Evolutionary conservation across 2,797 vertebrate species (phyloP).

Genomic region (Erethizon dorsatum): DNA sequence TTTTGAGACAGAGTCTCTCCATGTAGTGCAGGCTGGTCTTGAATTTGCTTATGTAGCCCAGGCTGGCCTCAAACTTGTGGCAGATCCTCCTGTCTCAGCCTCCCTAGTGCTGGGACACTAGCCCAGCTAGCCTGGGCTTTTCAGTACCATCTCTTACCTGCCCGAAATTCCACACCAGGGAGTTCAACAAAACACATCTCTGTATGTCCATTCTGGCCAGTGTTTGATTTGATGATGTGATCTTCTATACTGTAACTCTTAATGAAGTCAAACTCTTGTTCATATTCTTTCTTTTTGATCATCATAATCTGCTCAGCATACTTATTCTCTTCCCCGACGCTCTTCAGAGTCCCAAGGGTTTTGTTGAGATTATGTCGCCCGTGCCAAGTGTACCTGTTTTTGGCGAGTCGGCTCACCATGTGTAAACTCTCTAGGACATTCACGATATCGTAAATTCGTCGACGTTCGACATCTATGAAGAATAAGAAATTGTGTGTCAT

Average conservation of each 20-base stretch:
- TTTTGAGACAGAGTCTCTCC: neutral
- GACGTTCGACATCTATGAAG: conserved; percentile 94
- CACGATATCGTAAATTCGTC: conserved; percentile 98
- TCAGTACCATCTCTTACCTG: conserved; percentile 89
- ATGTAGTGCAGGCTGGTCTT: neutral
- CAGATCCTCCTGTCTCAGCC: neutral
- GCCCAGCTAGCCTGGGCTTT: neutral
- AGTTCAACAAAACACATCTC: conserved; percentile 95
- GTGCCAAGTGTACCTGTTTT: conserved; percentile 97
- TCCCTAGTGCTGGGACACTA: neutral
- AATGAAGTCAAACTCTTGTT: conserved; percentile 90
- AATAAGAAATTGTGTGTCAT: neutral
- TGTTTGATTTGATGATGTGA: conserved; percentile 79
- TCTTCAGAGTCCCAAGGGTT: conserved; percentile 94
- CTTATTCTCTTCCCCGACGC: conserved; percentile 93
- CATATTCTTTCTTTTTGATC: conserved; percentile 92
- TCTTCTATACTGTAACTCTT: conserved; percentile 91
- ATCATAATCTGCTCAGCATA: conserved; percentile 95
- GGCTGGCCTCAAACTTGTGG: neutral
- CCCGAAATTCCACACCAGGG: conserved; percentile 95
- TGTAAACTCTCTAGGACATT: conserved; percentile 98
- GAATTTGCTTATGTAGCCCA: neutral
- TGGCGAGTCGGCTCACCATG: conserved; percentile 98
- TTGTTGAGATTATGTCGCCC: conserved; percentile 94
- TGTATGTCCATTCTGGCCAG: conserved; percentile 87